Percentiles rank a stretch among this genome's conserved stretches.
phyloP scores from a whole-genome alignment of 2,888 invertebrate species.

The Barypeithes pellucidus region DNA sequence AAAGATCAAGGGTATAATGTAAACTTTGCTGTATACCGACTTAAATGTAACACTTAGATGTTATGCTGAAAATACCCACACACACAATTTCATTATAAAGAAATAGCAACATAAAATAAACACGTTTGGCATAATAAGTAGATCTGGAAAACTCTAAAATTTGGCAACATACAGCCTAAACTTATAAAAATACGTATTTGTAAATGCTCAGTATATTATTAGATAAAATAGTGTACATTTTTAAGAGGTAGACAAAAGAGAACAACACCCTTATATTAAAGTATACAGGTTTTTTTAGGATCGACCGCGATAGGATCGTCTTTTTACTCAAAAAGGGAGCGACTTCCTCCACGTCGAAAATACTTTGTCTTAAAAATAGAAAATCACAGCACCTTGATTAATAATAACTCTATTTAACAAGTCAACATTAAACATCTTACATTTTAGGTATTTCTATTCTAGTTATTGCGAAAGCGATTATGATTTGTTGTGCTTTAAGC shows the following conservation, averaged over 20 bases:
- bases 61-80: no score
- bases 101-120: no score
- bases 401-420: conserved; percentile 31
- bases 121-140: no score
- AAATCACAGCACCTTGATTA: conserved; percentile 52
- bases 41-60: no score
- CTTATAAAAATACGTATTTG: conserved; percentile 34
- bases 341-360: conserved; percentile 9
- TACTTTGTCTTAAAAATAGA: conserved; percentile 29
- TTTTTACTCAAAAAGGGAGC: conserved; percentile 11
- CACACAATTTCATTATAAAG: no score
- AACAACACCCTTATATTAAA: conserved; percentile 23
- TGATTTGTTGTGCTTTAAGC: conserved; percentile 29
- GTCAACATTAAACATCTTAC: conserved; percentile 25
- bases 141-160: conserved; percentile 12
- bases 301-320: not conserved
- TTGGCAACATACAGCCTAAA: conserved; percentile 31
- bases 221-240: conserved; percentile 40
- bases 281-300: conserved; percentile 14
- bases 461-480: conserved; percentile 28
- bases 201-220: conserved; percentile 33
- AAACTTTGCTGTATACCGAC: no score
- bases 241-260: conserved; percentile 31
- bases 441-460: conserved; percentile 12
- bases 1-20: no score